A percentile compares a stretch with the other conserved stretches of the same genome.
Evolutionary conservation across 2,888 invertebrate genomes (phyloP).

Genomic region (Bembecia ichneumoniformis): DNA sequence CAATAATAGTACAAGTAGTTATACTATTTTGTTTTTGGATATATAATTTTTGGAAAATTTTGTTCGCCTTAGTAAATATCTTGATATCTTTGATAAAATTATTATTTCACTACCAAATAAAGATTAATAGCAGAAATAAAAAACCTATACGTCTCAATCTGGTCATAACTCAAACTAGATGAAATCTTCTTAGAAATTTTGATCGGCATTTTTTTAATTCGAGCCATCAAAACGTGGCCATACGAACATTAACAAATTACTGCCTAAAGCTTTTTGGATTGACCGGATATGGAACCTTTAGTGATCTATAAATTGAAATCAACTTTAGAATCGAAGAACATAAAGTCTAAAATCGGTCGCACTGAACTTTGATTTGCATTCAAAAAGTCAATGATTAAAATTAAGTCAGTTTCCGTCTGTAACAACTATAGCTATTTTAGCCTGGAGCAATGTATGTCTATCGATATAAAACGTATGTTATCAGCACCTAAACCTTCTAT

Average conservation of each 20-base stretch:
- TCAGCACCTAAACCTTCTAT: neutral
- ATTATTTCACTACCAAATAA: no score
- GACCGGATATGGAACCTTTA: conserved; percentile 56
- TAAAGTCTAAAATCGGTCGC: conserved; percentile 18
- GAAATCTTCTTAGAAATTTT: conserved; percentile 50
- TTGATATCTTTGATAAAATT: no score
- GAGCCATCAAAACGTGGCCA: conserved; percentile 51
- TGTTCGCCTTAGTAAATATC: no score
- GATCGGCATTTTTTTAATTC: conserved; percentile 52
- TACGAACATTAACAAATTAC: conserved; percentile 59
- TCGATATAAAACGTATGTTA: neutral
- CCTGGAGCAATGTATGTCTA: conserved; percentile 29
- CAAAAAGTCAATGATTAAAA: conserved; percentile 63
- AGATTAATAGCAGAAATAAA: neutral
- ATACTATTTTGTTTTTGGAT: no score
- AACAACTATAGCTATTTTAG: conserved; percentile 49
- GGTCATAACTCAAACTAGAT: conserved; percentile 39
- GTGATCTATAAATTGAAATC: conserved; percentile 7
- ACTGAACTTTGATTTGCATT: conserved; percentile 43
- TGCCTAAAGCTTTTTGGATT: conserved; percentile 53
- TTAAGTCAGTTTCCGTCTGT: conserved; percentile 64
- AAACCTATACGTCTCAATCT: conserved; percentile 17
- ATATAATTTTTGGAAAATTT: no score
- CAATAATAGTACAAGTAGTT: no score
- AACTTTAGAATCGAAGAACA: conserved; percentile 5